A percentile compares a stretch with the other conserved stretches of the same genome.
Conservation (phyloP, 2,113 vertebrate genomes). For the Percopsis transmontana region DNA sequence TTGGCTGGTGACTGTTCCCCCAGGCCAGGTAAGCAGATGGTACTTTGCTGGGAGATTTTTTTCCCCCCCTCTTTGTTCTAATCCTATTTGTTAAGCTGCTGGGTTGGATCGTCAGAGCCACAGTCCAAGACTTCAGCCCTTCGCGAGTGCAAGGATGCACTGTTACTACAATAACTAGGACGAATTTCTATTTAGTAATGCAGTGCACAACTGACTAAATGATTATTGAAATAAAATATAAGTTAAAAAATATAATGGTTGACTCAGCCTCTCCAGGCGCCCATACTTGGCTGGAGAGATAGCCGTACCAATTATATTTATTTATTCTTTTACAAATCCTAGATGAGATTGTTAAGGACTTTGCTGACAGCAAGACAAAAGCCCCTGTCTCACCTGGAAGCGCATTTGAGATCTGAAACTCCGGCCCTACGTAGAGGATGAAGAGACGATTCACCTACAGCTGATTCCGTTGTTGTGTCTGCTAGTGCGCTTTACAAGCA, state of each 20-base stretch:
- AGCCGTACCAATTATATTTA: too few relatives aligned
- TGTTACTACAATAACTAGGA: not conserved
- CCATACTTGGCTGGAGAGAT: too few relatives aligned
- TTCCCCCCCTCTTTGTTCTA: conserved; percentile 75
- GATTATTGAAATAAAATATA: not conserved
- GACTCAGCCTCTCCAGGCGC: too few relatives aligned
- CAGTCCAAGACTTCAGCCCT: not conserved
- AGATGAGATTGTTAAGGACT: too few relatives aligned
- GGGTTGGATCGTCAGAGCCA: conserved; percentile 54
- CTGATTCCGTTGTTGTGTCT: not conserved
- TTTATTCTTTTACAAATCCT: too few relatives aligned
- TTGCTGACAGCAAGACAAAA: too few relatives aligned
- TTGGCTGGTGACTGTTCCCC: conserved; percentile 62
- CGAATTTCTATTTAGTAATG: too few relatives aligned
- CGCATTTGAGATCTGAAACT: not conserved
- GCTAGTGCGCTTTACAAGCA: not conserved
- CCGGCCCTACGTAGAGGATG: not conserved
- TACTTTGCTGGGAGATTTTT: conserved; percentile 71
- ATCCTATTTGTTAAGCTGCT: conserved; percentile 92
- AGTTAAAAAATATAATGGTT: too few relatives aligned
- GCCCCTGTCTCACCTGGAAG: not conserved
- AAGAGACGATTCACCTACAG: not conserved
- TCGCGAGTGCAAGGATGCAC: not conserved
- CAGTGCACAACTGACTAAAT: not conserved
- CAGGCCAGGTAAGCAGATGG: conserved; percentile 83